Evolutionary conservation across 1,140 invertebrate genomes (phyloP).

Genomic region (Hyles vespertilio): DNA sequence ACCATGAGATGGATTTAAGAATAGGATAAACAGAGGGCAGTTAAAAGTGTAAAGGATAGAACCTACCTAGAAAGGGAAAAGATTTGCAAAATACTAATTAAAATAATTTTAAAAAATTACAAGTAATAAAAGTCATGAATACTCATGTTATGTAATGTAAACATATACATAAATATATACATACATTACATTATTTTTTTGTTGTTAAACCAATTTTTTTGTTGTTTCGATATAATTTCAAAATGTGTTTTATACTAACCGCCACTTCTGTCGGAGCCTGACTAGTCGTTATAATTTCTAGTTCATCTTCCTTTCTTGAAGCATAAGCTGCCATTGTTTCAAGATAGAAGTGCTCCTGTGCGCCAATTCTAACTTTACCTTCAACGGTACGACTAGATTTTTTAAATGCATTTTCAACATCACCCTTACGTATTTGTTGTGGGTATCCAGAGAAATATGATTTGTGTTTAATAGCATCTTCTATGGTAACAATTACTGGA

Average conservation of each 20-base stretch:
- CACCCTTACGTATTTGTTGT: constrained; percentile 78
- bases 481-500: constrained; percentile 89
- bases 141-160: too few relatives aligned
- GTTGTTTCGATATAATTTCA: not conserved
- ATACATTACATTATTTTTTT: too few relatives aligned
- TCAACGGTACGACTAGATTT: constrained; percentile 80
- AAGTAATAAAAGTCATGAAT: too few relatives aligned
- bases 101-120: too few relatives aligned
- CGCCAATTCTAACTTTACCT: constrained; percentile 88
- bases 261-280: constrained; percentile 87
- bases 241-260: constrained; percentile 60
- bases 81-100: too few relatives aligned
- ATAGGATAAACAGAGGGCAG: too few relatives aligned
- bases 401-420: constrained; percentile 80
- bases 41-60: too few relatives aligned
- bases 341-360: constrained; percentile 98
- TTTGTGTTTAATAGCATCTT: constrained; percentile 86
- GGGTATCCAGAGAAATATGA: constrained; percentile 80
- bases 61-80: too few relatives aligned
- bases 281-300: constrained; percentile 89
- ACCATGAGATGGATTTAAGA: too few relatives aligned
- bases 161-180: too few relatives aligned
- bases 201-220: too few relatives aligned
- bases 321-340: constrained; percentile 86
- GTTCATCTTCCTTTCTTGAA: constrained; percentile 86